Evolutionary conservation across 2,113 vertebrate genomes (phyloP), one percentile per base, ranked within the genome.

Genomic region (Apistogramma diplotaenia): DNA sequence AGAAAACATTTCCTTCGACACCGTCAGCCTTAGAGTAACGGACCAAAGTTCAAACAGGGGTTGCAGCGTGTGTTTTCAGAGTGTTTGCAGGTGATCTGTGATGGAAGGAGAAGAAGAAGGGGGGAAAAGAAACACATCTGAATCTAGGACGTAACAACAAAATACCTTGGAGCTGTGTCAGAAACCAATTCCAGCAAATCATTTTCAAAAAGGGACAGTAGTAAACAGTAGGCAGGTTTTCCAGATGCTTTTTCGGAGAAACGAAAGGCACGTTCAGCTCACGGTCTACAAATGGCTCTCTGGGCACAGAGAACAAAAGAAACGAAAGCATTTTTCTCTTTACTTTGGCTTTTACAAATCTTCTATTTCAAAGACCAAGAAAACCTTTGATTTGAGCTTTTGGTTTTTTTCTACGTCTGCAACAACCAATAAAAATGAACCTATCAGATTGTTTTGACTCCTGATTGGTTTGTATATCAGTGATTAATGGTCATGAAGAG

Each of bases 101-200:
- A 25, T 31, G 51, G 25, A 73, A 74, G 60, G 27, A 16, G 46
- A 74, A 57, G 54, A 55, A 78, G n/a, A n/a, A n/a, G n/a, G 33
- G 71, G 85, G 35, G 29, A 58, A 57, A 65, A 84, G 81, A 85
- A 84, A 80, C 58, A 54, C 81, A 84, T 91, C 73, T 53, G 27
- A 74, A 89, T 83, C 51, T 73, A 43, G 77, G 78, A 90, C 84
- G 82, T 91, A 87, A 92, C 81, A 79, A 87, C 87, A 92, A 91
- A 92, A 93, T 92, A 89, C 85, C 92, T 91, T 78, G 82, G 59
- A 92, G 93, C 90, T 85, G 76, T 91, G 89, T 92, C 91, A 83
- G 90, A 74, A 90, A 89, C 87, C 93, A 94, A 92, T 94, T 93
- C 87, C 82, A 91, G 87, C 89, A 90, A 91, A 94, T 93, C 89